Conservation (phyloP, 1,140 invertebrate species). For the Philotrypesis tridentata region DNA sequence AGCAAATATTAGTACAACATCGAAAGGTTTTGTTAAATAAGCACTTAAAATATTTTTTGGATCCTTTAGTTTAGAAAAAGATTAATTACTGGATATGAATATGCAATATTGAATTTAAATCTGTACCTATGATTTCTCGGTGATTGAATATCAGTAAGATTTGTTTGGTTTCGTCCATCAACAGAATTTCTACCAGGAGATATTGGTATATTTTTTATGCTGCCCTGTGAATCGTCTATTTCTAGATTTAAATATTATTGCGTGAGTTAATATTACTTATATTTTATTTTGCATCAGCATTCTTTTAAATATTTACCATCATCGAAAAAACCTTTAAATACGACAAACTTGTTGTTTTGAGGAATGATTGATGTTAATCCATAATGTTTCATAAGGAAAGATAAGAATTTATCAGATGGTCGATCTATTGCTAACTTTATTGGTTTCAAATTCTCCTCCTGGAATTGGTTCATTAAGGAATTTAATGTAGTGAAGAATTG, state of each 20-base stretch:
- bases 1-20: not conserved
- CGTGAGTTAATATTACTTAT: no score
- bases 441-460: constrained; percentile 82
- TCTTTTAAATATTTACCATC: constrained; percentile 63
- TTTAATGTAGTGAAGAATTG: not conserved
- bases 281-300: not conserved
- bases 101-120: not conserved
- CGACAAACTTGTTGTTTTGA: constrained; percentile 92
- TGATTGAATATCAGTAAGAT: constrained; percentile 1
- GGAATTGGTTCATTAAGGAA: constrained; percentile 57
- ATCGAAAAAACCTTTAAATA: constrained; percentile 88
- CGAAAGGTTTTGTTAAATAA: no score
- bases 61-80: not conserved
- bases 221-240: constrained; percentile 18
- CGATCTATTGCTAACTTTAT: constrained; percentile 90
- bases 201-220: not conserved
- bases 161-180: constrained; percentile 16
- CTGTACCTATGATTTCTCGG: constrained; percentile 2
- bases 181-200: constrained; percentile 1
- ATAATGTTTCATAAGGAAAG: constrained; percentile 91
- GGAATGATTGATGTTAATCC: constrained; percentile 80
- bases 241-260: constrained; percentile 29
- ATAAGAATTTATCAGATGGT: constrained; percentile 90
- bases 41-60: not conserved
- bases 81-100: not conserved